Conservation (phyloP, 2,113 vertebrate genomes). For the Trogon melanurus region DNA sequence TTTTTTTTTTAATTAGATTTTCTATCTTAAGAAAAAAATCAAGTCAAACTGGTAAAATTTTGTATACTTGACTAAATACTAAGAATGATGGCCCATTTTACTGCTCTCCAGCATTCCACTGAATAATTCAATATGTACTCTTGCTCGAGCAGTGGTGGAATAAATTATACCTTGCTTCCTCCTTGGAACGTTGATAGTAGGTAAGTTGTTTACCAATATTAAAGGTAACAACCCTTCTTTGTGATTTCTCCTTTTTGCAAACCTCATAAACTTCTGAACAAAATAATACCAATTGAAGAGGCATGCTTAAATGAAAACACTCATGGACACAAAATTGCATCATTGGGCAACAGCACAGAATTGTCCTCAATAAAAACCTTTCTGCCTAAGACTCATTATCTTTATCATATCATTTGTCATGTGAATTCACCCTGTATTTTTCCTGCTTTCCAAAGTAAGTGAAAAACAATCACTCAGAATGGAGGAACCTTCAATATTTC, state of each 20-base stretch:
- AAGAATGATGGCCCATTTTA: not conserved
- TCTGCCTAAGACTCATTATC: not conserved
- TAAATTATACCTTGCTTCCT: not conserved
- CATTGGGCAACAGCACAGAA: not conserved
- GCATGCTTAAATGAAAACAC: not conserved
- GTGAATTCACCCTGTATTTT: not conserved
- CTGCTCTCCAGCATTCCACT: not conserved
- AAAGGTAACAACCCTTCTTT: not conserved
- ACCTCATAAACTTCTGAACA: not conserved
- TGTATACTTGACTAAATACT: not conserved
- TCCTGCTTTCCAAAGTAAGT: not conserved
- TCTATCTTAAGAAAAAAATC: not conserved
- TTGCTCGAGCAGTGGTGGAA: not conserved
- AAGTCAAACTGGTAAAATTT: not conserved
- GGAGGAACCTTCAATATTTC: not conserved
- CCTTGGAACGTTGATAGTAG: not conserved
- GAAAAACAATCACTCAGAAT: not conserved
- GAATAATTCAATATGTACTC: not conserved
- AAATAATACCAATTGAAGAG: not conserved
- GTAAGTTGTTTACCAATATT: not conserved
- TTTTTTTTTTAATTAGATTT: not conserved
- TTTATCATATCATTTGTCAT: not conserved
- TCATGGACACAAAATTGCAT: not conserved
- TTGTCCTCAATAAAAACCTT: not conserved
- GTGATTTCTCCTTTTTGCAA: not conserved